Evolutionary conservation across 2,797 vertebrate genomes (phyloP), one percentile per base, ranked within the genome.

Genomic region (Sphenopsis melanotis): DNA sequence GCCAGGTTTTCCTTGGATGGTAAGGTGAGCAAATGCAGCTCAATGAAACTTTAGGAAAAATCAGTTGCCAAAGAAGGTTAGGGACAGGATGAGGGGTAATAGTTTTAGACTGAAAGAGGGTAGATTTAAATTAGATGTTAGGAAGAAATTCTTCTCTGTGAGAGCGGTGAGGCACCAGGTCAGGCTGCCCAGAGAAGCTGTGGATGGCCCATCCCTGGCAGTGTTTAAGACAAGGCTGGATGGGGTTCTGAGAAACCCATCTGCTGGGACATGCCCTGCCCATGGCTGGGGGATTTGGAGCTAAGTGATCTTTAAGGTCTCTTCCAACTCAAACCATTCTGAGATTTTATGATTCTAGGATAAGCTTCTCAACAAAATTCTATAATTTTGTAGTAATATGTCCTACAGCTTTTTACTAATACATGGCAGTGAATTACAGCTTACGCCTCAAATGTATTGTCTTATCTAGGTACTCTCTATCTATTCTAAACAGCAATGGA

Each of bases 281-380:
- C 23, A 9, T 21, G 44, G 19, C 3, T 24, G 9, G 5, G 20
- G 11, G 2, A 0, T 10, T 52, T 53, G 53, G n/a, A 70, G 41
- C 21, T 32, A 20, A 3, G 3, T 63, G 30, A 37, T 66, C 26
- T 82, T 49, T 63, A 85, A 34, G 15, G 11, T 60, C 7, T 19
- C 22, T 80, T 83, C 19, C 11, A 75, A 83, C 2, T 13, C 18
- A 75, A 82, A 44, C 15, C 7, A 16, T 55, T 69, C 27, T 50
- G 9, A 19, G 50, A 32, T 70, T 78, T 34, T 63, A 10, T 76
- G 39, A 47, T 39, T 66, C 32, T 80, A 13, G 32, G 16, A 36
- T 10, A 24, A 71, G 7, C 1, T 46, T 59, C 30, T 30, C 34
- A 60, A 23, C 4, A 82, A 72, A 69, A 53, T 49, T 47, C 15